phyloP scores from a whole-genome alignment of 1,140 invertebrate species.

The Hermatobates lingyangjiaoensis region DNA sequence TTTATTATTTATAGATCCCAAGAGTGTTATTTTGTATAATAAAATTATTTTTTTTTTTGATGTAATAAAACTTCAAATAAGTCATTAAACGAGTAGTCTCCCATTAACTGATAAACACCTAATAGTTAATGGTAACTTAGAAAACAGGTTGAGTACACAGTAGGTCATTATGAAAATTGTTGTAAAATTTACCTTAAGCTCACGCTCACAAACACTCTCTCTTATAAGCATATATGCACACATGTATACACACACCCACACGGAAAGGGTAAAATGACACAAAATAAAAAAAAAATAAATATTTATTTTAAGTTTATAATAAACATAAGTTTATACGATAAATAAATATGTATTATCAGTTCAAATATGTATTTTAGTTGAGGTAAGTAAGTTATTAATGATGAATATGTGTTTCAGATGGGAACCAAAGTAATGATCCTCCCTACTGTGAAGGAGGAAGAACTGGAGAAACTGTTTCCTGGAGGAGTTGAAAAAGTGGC shows the following conservation, averaged over 20 bases:
- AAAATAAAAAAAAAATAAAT: background rate
- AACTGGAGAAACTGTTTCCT: conserved; percentile 46
- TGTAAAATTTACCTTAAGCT: background rate
- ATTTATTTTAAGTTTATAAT: no score
- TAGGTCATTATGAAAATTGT: conserved; percentile 2
- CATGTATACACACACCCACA: background rate
- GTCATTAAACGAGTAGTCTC: no score
- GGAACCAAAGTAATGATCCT: conserved; percentile 71
- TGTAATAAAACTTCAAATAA: no score
- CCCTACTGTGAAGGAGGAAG: conserved; percentile 47
- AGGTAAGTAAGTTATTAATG: background rate
- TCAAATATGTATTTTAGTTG: background rate
- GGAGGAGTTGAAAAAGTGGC: conserved; percentile 38
- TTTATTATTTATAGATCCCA: no score
- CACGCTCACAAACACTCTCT: background rate
- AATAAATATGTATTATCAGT: background rate
- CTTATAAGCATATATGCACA: background rate
- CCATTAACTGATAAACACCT: no score
- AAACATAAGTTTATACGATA: background rate
- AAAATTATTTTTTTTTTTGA: no score
- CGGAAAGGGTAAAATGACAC: background rate
- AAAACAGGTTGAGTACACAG: no score
- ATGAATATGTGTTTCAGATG: conserved; percentile 24
- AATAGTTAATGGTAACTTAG: no score
- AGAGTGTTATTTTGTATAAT: no score